Conservation (phyloP, 2,888 invertebrate species). For the Teinopalpus imperialis region DNA sequence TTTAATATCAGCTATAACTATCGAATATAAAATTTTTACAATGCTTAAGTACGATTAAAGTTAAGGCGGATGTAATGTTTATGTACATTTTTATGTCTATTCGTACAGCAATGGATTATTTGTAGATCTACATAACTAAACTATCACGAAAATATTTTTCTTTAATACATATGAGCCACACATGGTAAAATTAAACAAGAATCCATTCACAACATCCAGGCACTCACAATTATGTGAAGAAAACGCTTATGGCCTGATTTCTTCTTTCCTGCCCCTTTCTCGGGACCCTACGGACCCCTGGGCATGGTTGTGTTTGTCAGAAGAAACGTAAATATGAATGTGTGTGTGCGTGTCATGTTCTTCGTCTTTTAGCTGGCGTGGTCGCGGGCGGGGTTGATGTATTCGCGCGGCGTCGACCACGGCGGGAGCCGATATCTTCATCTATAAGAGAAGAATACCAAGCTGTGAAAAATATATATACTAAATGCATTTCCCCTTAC, state of each 20-base stretch:
- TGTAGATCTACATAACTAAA: too few species aligned
- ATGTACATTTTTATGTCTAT: too few species aligned
- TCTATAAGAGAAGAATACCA: conserved; percentile 64
- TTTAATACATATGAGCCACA: too few species aligned
- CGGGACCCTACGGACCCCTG: conserved; percentile 29
- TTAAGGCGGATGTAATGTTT: too few species aligned
- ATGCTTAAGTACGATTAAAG: too few species aligned
- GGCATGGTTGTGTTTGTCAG: conserved; percentile 47
- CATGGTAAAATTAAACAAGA: background rate
- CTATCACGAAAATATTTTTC: too few species aligned
- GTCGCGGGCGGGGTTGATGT: conserved; percentile 67
- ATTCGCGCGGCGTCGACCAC: conserved; percentile 63
- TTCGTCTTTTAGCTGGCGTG: conserved; percentile 62
- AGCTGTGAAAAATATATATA: conserved; percentile 47
- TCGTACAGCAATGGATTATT: too few species aligned
- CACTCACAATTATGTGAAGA: conserved; percentile 40
- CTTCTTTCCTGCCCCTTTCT: conserved; percentile 31
- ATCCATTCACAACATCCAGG: background rate
- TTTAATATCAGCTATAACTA: too few species aligned
- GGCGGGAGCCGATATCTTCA: conserved; percentile 57
- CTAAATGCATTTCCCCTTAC: too few species aligned
- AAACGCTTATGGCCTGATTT: conserved; percentile 36
- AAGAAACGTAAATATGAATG: conserved; percentile 61
- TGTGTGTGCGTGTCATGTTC: conserved; percentile 59
- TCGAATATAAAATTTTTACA: too few species aligned